A percentile compares a stretch with the other conserved stretches of the same genome.
Evolutionary conservation across 2,797 vertebrate genomes (phyloP).

Genomic region (Rhynchonycteris naso): DNA sequence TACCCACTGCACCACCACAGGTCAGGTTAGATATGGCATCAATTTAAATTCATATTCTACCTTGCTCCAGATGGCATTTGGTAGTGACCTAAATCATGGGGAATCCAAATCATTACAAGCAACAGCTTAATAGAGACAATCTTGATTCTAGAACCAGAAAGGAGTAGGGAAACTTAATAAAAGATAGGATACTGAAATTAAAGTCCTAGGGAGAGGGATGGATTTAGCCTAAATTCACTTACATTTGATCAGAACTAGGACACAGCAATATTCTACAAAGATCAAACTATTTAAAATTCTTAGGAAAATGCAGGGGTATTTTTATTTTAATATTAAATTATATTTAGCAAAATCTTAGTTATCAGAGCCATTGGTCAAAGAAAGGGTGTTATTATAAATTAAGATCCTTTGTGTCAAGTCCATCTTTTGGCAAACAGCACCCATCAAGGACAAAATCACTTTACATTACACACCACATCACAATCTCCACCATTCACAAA

Average conservation of each 20-base stretch:
- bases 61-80: conserved; percentile 61
- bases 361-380: conserved; percentile 47
- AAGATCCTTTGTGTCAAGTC: conserved; percentile 51
- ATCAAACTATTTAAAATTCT: conserved; percentile 43
- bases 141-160: conserved; percentile 30
- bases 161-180: conserved; percentile 1
- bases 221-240: conserved; percentile 29
- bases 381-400: conserved; percentile 33
- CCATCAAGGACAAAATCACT: conserved; percentile 63
- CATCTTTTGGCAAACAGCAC: conserved; percentile 30
- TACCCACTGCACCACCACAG: too few relatives aligned
- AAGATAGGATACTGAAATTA: not conserved
- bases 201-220: not conserved
- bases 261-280: conserved; percentile 20
- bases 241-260: conserved; percentile 47
- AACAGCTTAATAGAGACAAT: conserved; percentile 47
- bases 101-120: conserved; percentile 54
- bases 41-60: conserved; percentile 61
- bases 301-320: conserved; percentile 6
- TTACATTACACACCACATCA: conserved; percentile 65
- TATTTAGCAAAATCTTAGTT: conserved; percentile 56
- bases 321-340: conserved; percentile 52
- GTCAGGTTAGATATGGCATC: not conserved
- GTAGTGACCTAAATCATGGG: conserved; percentile 27
- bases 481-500: conserved; percentile 61